Percentiles rank a stretch among this genome's conserved stretches.
These are phyloP conservation scores for Cichlasoma orientale DNA, from an alignment of 2,797 vertebrate species.

Conservation along the genomic window DNA sequence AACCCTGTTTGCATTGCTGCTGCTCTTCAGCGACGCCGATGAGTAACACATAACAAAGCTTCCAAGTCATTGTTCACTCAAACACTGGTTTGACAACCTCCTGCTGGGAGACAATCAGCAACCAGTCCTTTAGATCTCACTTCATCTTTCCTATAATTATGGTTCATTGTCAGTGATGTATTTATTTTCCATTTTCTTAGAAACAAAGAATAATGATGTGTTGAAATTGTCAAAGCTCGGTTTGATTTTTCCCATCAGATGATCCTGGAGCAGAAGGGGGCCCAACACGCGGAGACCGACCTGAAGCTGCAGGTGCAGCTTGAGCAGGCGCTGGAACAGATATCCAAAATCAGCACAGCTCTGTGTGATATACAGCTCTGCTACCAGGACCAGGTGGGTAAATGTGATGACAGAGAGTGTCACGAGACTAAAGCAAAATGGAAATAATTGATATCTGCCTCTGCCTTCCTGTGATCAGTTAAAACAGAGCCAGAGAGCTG, in stretches of 20 bases:
- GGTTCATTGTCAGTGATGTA: conserved; percentile 26
- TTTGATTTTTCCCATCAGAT: conserved; percentile 71
- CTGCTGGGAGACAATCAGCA: conserved; percentile 44
- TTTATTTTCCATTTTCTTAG: conserved; percentile 23
- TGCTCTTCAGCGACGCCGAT: conserved; percentile 21
- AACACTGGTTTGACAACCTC: conserved; percentile 54
- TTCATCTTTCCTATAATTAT: conserved; percentile 43
- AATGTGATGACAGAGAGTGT: neutral
- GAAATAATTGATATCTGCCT: neutral
- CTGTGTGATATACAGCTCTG: conserved; percentile 73
- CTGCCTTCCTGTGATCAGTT: conserved; percentile 49
- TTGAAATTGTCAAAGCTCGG: conserved; percentile 4
- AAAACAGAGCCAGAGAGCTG: conserved; percentile 44
- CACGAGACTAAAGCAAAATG: neutral
- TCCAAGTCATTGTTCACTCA: conserved; percentile 52
- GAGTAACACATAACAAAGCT: conserved; percentile 43
- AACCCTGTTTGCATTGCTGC: conserved; percentile 31
- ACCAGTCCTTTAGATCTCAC: conserved; percentile 33
- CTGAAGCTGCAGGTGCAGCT: conserved; percentile 74
- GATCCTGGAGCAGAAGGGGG: conserved; percentile 73
- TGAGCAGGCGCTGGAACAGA: conserved; percentile 77
- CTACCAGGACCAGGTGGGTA: conserved; percentile 71
- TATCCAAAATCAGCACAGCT: conserved; percentile 60
- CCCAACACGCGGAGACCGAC: conserved; percentile 37
- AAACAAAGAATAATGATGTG: conserved; percentile 23